A percentile compares a stretch with the other conserved stretches of the same genome.
phyloP scores from a whole-genome alignment of 1,140 invertebrate species.

The Drosophila subpulchrella region DNA sequence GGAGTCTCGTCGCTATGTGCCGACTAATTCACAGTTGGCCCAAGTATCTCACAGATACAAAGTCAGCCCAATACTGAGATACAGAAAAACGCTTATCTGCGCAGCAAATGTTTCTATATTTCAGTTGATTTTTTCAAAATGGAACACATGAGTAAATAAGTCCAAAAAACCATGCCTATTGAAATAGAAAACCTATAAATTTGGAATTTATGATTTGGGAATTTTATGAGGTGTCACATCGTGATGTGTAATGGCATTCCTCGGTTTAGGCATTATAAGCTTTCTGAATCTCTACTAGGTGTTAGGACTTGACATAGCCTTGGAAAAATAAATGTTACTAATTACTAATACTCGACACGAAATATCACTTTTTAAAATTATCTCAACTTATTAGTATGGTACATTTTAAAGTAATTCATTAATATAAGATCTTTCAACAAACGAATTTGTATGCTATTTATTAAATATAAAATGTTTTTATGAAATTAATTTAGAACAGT shows the following conservation, averaged over 20 bases:
- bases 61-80: conserved; percentile 7
- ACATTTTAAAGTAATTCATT: too few relatives aligned
- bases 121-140: conserved; percentile 31
- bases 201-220: conserved; percentile 15
- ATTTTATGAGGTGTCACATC: conserved; percentile 18
- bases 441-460: too few relatives aligned
- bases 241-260: background rate
- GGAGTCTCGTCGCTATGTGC: conserved; percentile 20
- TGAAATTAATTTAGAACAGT: too few relatives aligned
- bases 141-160: conserved; percentile 4
- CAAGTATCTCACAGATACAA: conserved; percentile 66
- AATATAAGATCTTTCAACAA: too few relatives aligned
- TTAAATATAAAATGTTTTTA: too few relatives aligned
- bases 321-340: too few relatives aligned
- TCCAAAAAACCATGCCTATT: conserved; percentile 9
- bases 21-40: conserved; percentile 72
- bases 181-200: conserved; percentile 23
- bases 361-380: too few relatives aligned
- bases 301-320: too few relatives aligned
- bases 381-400: too few relatives aligned
- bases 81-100: conserved; percentile 36
- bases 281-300: too few relatives aligned
- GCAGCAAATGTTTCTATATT: conserved; percentile 45
- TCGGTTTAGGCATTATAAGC: too few relatives aligned
- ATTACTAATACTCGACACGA: too few relatives aligned